phyloP scores from a whole-genome alignment of 2,113 vertebrate genomes.

The Alaudala cheleensis region DNA sequence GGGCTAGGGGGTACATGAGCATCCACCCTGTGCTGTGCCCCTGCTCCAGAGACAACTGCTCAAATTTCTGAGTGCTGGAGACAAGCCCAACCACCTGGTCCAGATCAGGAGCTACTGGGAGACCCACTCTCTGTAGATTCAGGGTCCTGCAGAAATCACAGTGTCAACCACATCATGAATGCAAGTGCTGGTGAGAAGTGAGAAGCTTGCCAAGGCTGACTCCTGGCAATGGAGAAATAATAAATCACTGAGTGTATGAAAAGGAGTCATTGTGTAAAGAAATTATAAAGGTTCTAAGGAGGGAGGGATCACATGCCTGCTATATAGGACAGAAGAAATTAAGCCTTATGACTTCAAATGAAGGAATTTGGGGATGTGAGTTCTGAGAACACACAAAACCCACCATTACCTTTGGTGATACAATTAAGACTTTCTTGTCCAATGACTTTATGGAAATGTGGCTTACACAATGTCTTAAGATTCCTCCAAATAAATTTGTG shows the following conservation, averaged over 20 bases:
- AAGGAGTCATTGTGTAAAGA: neutral
- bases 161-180: neutral
- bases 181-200: neutral
- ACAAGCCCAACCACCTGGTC: rapidly evolving
- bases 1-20: rapidly evolving
- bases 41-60: neutral
- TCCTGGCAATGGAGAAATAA: neutral
- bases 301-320: neutral
- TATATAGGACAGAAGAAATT: neutral
- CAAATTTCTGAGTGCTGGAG: neutral
- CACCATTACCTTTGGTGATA: neutral
- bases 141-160: neutral
- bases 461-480: neutral
- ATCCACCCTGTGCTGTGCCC: rapidly evolving
- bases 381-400: neutral
- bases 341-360: neutral
- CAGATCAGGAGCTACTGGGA: neutral
- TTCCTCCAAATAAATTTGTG: neutral
- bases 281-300: neutral
- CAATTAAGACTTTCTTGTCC: neutral
- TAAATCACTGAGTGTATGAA: neutral
- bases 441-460: neutral
- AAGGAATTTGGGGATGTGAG: neutral
- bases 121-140: rapidly evolving
- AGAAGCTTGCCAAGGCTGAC: neutral